phyloP scores from a whole-genome alignment of 1,140 invertebrate genomes.

The Lethocerus indicus region DNA sequence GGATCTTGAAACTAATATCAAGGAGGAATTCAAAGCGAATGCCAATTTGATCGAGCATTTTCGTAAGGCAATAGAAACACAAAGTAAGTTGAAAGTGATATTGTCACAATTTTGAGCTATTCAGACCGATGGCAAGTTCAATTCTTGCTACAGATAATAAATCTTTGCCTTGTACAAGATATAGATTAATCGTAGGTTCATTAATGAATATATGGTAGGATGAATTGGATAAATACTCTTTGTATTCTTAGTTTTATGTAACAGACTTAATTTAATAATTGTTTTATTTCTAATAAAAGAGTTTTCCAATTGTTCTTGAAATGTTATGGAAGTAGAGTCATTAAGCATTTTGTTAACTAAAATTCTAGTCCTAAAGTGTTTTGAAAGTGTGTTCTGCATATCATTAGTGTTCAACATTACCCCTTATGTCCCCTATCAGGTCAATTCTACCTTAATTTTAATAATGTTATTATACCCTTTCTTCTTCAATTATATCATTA shows the following conservation, averaged over 20 bases:
- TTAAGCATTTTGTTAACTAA: too few relatives aligned
- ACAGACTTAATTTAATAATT: background rate
- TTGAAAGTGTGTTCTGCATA: too few relatives aligned
- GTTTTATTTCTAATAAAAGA: too few relatives aligned
- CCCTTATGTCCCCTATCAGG: too few relatives aligned
- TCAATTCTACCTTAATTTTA: too few relatives aligned
- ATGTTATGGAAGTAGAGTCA: too few relatives aligned
- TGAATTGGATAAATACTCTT: background rate
- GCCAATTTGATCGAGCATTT: slow-evolving; percentile 6
- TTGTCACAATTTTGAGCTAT: background rate
- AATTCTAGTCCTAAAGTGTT: too few relatives aligned
- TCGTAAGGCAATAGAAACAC: slow-evolving; percentile 4
- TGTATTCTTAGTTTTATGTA: background rate
- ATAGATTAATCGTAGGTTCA: background rate
- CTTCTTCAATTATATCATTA: too few relatives aligned
- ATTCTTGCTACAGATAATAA: background rate
- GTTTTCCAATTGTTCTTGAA: too few relatives aligned
- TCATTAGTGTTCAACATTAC: too few relatives aligned
- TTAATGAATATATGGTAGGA: background rate
- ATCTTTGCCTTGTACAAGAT: background rate
- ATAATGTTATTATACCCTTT: too few relatives aligned
- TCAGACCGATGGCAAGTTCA: background rate
- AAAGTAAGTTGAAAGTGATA: slow-evolving; percentile 2
- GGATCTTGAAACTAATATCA: slow-evolving; percentile 9
- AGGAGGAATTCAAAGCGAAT: slow-evolving; percentile 11